Conservation (phyloP, 2,797 vertebrate species). For the Acridotheres tristis region DNA sequence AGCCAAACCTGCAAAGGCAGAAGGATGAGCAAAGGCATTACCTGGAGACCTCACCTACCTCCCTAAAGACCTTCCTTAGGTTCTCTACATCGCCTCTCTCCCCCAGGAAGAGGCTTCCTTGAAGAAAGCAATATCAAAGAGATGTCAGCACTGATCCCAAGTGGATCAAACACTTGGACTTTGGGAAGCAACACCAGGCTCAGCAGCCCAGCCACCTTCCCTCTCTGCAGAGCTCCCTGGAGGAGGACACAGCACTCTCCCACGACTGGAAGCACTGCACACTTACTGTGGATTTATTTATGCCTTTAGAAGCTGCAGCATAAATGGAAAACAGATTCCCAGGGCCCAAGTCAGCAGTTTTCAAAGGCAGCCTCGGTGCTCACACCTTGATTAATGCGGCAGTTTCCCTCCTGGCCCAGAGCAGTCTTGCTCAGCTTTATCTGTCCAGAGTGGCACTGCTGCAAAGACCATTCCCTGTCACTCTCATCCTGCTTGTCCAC, state of each 20-base stretch:
- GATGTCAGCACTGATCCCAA: neutral
- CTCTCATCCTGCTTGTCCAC: neutral
- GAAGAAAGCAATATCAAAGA: neutral
- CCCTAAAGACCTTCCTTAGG: neutral
- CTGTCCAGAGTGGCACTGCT: neutral
- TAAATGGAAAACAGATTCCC: neutral
- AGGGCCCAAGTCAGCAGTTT: slow-evolving; percentile 38
- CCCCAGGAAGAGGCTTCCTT: neutral
- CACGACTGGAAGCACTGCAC: fast-evolving
- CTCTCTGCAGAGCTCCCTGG: neutral
- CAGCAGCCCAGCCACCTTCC: neutral
- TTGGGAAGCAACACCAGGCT: neutral
- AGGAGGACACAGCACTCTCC: neutral
- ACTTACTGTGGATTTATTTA: neutral
- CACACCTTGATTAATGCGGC: slow-evolving; percentile 33
- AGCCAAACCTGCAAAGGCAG: neutral
- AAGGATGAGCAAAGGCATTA: neutral
- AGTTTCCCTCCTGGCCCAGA: slow-evolving; percentile 19
- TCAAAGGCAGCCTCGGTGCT: neutral
- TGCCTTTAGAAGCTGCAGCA: neutral
- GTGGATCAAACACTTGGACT: neutral
- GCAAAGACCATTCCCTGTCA: neutral
- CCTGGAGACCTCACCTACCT: neutral
- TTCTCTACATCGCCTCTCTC: neutral
- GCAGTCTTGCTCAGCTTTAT: slow-evolving; percentile 13